phyloP scores from a whole-genome alignment of 2,888 invertebrate species.

The Brachynemurus nebulosus region DNA sequence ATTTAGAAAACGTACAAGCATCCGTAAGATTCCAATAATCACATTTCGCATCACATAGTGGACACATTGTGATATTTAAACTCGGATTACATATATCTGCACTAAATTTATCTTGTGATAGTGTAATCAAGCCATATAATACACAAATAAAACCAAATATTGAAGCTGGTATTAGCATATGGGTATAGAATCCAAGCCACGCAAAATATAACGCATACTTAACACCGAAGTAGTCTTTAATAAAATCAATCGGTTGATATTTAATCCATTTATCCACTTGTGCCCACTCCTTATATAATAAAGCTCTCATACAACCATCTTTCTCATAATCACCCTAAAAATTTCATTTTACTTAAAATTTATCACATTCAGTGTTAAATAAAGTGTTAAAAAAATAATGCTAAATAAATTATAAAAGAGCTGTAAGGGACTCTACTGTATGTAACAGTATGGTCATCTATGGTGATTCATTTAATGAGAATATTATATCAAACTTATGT shows the following conservation, averaged over 20 bases:
- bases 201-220: slow-evolving; percentile 70
- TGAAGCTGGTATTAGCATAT: slow-evolving; percentile 64
- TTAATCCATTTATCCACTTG: slow-evolving; percentile 52
- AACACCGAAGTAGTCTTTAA: slow-evolving; percentile 64
- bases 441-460: no score
- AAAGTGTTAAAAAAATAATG: no score
- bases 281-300: slow-evolving; percentile 58
- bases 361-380: no score
- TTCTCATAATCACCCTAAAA: slow-evolving; percentile 40
- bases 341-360: no score
- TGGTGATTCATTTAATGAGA: no score
- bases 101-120: slow-evolving; percentile 33
- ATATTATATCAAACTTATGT: no score
- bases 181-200: slow-evolving; percentile 76
- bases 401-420: no score
- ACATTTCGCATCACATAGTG: slow-evolving; percentile 62
- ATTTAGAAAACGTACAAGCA: slow-evolving; percentile 55
- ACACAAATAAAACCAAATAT: slow-evolving; percentile 53
- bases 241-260: slow-evolving; percentile 60
- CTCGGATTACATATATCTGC: slow-evolving; percentile 41
- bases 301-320: slow-evolving; percentile 34
- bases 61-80: slow-evolving; percentile 59
- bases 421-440: no score
- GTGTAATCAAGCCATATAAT: slow-evolving; percentile 40
- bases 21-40: slow-evolving; percentile 58